Percentiles rank a stretch among this genome's conserved stretches.
Evolutionary conservation across 64 coral and sea anemone species (phyloP).

Genomic region (Actinia equina): DNA sequence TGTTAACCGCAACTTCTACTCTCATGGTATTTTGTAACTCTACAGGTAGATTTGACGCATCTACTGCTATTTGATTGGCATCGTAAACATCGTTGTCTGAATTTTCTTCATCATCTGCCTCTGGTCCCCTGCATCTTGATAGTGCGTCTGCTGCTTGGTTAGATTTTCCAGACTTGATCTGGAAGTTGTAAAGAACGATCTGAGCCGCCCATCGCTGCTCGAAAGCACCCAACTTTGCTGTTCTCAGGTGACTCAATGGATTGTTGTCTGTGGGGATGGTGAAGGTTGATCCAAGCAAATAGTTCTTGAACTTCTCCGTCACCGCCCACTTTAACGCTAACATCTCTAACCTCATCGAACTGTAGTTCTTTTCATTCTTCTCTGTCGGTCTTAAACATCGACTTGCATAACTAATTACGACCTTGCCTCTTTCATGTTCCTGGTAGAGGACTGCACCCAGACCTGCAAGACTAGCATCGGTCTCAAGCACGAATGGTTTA

Average conservation of each 20-base stretch:
- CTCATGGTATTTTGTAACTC: neutral
- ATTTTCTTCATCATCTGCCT: neutral
- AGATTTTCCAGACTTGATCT: neutral
- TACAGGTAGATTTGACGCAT: neutral
- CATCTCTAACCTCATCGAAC: slow-evolving; percentile 30
- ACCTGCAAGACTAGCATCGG: slow-evolving; percentile 31
- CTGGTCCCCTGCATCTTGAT: neutral
- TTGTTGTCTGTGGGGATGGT: slow-evolving; percentile 19
- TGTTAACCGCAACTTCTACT: neutral
- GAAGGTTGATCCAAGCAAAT: slow-evolving; percentile 14
- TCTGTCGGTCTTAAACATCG: slow-evolving; percentile 34
- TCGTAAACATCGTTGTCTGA: neutral
- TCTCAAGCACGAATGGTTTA: slow-evolving; percentile 49
- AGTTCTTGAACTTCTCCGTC: slow-evolving; percentile 19
- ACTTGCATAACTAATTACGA: slow-evolving; percentile 54
- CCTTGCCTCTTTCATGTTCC: slow-evolving; percentile 16
- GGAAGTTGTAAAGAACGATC: neutral
- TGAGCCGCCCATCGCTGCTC: slow-evolving; percentile 12
- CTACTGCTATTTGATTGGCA: neutral
- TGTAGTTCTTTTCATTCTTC: slow-evolving; percentile 21
- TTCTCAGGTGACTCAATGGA: slow-evolving; percentile 22
- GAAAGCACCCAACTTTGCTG: slow-evolving; percentile 32
- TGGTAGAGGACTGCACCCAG: slow-evolving; percentile 70
- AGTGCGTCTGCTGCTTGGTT: neutral
- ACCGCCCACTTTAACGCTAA: slow-evolving; percentile 37